Percentiles rank a stretch among this genome's conserved stretches.
These are phyloP conservation scores for Orientallactaga sibirica DNA, from an alignment of 2,797 vertebrate genomes.

Conservation along the genomic window DNA sequence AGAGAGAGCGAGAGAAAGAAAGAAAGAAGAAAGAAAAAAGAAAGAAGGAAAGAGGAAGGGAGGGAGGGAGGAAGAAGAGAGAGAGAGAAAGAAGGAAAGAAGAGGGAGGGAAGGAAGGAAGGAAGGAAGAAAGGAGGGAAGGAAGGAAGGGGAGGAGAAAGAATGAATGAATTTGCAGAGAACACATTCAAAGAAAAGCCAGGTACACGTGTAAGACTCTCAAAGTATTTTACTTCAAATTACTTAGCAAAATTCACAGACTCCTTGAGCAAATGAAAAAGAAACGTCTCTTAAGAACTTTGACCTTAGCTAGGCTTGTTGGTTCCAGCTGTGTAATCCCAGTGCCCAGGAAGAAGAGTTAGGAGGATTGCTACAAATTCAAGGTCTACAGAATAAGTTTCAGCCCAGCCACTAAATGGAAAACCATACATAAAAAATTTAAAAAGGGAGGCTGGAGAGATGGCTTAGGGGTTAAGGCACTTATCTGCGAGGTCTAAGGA, in stretches of 20 bases:
- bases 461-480: no score
- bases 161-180: background rate
- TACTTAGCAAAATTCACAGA: constrained; percentile 32
- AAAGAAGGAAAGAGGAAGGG: no score
- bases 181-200: background rate
- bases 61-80: background rate
- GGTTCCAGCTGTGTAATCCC: no score
- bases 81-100: background rate
- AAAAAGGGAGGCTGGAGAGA: no score
- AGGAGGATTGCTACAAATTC: no score
- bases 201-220: background rate
- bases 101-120: no score
- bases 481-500: no score
- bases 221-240: constrained; percentile 40
- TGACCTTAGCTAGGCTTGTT: background rate
- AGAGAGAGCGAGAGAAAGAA: background rate
- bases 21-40: no score
- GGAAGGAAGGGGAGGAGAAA: background rate
- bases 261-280: background rate
- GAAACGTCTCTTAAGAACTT: background rate
- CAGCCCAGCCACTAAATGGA: background rate
- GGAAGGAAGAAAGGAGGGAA: background rate
- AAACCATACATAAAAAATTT: background rate
- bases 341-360: no score
- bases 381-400: background rate